Evolutionary conservation across 2,888 invertebrate genomes (phyloP), one percentile per base, ranked within the genome.

Genomic region (Chymomyza procnemis): DNA sequence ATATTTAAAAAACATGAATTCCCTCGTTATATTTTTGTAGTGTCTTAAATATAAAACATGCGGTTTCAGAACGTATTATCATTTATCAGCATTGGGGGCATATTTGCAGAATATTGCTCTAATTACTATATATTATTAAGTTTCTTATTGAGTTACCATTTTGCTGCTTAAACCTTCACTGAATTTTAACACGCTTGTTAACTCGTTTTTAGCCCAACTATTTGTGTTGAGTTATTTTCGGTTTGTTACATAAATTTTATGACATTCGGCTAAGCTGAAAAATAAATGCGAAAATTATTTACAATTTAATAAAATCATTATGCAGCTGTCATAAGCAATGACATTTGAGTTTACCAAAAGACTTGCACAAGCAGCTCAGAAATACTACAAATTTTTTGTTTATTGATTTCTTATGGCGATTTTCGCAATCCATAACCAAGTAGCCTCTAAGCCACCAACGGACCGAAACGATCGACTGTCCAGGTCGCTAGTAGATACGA

Each of bases 221-320:
- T 26, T 26, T 8, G 26, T 0, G 8, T 8, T 26, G 26, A 26
- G 6, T 26, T 26, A 6, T 26, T 26, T 26, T 26, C 6, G 26
- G 6, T 6, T 18, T 50, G 50, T 50, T 76, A 74, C 77, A 74
- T 70, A 74, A 41, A 41, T 41, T 41, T 41, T 41, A 5, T 41
- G 34, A 3, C 34, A 41, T 12, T 41, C 12, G 9, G 34, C 5
- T 34, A 9, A 34, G 34, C 34, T 9, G 2, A 12, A 12, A 12
- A 1, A 41, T 12, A 41, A 41, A 26, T 6, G 8, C 26, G 8
- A 26, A 76, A 71, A 71, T 76, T 79, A 69, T 68, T 80, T 71
- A 80, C 82, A 78, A 81, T 84, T 78, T 78, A 84, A 84, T 81
- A 81, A 74, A 79, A 81, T 84, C 84, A 81, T 81, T 78, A 81